These are phyloP conservation scores for Eledona agricola DNA, from an alignment of 2,888 invertebrate genomes.

Conservation along the genomic window DNA sequence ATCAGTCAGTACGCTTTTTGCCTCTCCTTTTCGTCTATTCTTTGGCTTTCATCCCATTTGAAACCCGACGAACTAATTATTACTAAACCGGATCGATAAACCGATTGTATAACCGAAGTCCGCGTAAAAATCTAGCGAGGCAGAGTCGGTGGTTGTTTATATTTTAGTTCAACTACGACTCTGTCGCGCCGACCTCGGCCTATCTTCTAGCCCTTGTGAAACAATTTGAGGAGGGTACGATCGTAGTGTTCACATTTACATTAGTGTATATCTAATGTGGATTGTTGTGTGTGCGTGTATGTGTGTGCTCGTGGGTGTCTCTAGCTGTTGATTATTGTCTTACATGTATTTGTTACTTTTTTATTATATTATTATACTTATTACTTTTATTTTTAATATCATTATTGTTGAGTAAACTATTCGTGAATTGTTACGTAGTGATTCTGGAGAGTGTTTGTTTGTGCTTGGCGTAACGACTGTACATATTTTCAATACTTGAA, in stretches of 20 bases:
- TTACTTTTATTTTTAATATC: not conserved
- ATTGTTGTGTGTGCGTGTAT: constrained; percentile 51
- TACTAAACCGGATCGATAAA: constrained; percentile 46
- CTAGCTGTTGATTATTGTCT: constrained; percentile 42
- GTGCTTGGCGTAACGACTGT: constrained; percentile 58
- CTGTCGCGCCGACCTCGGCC: constrained; percentile 58
- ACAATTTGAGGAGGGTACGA: constrained; percentile 63
- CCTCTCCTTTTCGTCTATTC: constrained; percentile 58
- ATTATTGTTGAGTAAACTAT: constrained; percentile 17
- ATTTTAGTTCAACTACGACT: constrained; percentile 46
- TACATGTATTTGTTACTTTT: constrained; percentile 18
- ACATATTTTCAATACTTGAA: constrained; percentile 47
- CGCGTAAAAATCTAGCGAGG: constrained; percentile 49
- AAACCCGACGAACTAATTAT: constrained; percentile 55
- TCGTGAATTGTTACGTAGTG: constrained; percentile 44
- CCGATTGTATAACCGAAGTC: constrained; percentile 45
- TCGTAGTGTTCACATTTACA: constrained; percentile 55
- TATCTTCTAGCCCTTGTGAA: constrained; percentile 53
- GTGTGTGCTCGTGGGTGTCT: constrained; percentile 44
- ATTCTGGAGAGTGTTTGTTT: constrained; percentile 58
- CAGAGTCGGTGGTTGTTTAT: constrained; percentile 47
- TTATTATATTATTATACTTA: too few relatives aligned
- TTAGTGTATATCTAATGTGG: constrained; percentile 52
- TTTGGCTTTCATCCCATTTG: constrained; percentile 61
- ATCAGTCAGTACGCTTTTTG: constrained; percentile 58